phyloP scores from a whole-genome alignment of 2,113 vertebrate genomes.

The Megatriorchis doriae region DNA sequence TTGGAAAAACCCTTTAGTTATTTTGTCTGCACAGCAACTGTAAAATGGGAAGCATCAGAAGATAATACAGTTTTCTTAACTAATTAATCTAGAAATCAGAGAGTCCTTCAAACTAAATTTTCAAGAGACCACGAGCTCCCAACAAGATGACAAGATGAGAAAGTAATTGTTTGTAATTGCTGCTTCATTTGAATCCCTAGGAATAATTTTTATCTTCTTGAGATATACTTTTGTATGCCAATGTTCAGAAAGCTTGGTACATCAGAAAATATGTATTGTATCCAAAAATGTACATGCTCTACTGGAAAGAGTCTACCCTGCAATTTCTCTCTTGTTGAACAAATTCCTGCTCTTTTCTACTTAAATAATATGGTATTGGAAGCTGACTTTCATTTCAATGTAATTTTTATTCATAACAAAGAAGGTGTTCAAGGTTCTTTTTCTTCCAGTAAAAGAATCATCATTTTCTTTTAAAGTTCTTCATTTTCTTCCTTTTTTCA shows the following conservation, averaged over 20 bases:
- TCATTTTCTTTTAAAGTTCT: constrained; percentile 13
- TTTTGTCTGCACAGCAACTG: not conserved
- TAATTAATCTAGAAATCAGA: not conserved
- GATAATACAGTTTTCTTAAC: not conserved
- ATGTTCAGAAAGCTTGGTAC: not conserved
- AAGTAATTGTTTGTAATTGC: not conserved
- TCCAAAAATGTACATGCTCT: not conserved
- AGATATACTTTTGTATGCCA: not conserved
- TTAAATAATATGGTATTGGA: not conserved
- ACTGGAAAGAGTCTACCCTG: not conserved
- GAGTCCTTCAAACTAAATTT: not conserved
- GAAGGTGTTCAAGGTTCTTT: not conserved
- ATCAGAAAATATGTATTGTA: not conserved
- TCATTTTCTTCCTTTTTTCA: not conserved
- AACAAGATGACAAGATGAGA: not conserved
- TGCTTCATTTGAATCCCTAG: not conserved
- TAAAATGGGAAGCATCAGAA: not conserved
- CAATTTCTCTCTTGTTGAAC: not conserved
- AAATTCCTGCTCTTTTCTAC: not conserved
- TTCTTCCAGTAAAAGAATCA: not conserved
- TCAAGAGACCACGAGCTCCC: not conserved
- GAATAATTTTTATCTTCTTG: not conserved
- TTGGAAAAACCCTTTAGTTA: not conserved
- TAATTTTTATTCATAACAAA: constrained; percentile 57
- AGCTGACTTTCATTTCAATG: constrained; percentile 37